Conservation (phyloP, 2,797 vertebrate species). For the Arnoldichthys spilopterus region DNA sequence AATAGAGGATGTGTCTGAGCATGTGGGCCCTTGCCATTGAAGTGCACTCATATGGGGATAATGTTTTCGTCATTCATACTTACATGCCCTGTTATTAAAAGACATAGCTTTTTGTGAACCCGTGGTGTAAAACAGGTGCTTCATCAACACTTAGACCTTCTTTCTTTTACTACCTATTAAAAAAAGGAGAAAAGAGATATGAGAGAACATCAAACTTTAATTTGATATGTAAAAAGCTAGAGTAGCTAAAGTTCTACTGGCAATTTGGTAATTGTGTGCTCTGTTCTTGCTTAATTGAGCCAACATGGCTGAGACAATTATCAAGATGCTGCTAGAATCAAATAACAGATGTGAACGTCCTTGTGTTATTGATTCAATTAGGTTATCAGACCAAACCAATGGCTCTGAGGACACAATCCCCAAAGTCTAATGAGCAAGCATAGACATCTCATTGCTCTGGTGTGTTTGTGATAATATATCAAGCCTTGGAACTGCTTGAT, state of each 20-base stretch:
- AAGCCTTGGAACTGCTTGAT: conserved; percentile 64
- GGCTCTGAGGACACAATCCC: conserved; percentile 25
- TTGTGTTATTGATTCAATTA: conserved; percentile 30
- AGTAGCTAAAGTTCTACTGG: neutral
- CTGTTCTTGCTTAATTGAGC: neutral
- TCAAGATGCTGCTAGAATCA: conserved; percentile 17
- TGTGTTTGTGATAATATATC: conserved; percentile 61
- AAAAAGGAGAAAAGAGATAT: neutral
- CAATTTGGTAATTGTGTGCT: neutral
- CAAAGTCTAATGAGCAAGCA: conserved; percentile 45
- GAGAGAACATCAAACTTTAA: neutral
- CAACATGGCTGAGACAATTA: conserved; percentile 9
- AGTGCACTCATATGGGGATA: conserved; percentile 28
- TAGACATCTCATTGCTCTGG: conserved; percentile 48
- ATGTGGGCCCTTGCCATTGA: conserved; percentile 27
- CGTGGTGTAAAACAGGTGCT: neutral
- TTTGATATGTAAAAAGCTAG: no score
- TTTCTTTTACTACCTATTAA: neutral
- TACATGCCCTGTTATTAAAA: neutral
- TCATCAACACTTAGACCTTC: neutral
- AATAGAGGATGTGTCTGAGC: conserved; percentile 16
- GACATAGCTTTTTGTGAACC: neutral
- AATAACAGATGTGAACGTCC: conserved; percentile 18
- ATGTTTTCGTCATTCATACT: conserved; percentile 15
- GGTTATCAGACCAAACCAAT: conserved; percentile 37